These are phyloP conservation scores for Lateolabrax maculatus DNA, from an alignment of 2,797 vertebrate species.

Conservation along the genomic window DNA sequence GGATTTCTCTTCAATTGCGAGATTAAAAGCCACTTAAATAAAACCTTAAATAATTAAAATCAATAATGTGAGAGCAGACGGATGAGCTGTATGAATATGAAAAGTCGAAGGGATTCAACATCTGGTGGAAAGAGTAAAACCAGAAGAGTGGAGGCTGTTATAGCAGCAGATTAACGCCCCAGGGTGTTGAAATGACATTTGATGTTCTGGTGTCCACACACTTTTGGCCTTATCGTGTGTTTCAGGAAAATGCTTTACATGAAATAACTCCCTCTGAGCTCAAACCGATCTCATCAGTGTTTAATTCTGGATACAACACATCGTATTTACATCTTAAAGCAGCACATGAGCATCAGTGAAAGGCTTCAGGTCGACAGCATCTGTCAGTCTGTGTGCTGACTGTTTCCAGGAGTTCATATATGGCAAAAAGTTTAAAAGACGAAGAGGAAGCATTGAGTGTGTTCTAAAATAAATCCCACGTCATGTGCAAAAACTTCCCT, in stretches of 20 bases:
- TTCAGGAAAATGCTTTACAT: slow-evolving; percentile 1
- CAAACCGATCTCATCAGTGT: background rate
- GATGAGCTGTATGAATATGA: no score
- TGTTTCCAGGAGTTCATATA: background rate
- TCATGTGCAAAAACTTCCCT: background rate
- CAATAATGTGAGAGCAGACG: no score
- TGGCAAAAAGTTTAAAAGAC: background rate
- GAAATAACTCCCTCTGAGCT: background rate
- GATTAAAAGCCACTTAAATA: background rate
- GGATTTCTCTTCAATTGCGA: no score
- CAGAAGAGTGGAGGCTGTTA: no score
- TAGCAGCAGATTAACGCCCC: background rate
- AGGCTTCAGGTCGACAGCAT: background rate
- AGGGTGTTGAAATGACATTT: background rate
- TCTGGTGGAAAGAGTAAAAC: no score
- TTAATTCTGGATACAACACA: background rate
- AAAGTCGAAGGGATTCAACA: no score
- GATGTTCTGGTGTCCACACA: background rate
- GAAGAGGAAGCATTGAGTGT: background rate
- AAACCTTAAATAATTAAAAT: background rate
- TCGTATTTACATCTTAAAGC: background rate
- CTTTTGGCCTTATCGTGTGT: background rate
- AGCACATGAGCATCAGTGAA: no score
- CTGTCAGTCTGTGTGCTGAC: background rate
- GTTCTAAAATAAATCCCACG: background rate